Evolutionary conservation across 1,140 invertebrate genomes (phyloP).

Genomic region (Zophobas atratus): DNA sequence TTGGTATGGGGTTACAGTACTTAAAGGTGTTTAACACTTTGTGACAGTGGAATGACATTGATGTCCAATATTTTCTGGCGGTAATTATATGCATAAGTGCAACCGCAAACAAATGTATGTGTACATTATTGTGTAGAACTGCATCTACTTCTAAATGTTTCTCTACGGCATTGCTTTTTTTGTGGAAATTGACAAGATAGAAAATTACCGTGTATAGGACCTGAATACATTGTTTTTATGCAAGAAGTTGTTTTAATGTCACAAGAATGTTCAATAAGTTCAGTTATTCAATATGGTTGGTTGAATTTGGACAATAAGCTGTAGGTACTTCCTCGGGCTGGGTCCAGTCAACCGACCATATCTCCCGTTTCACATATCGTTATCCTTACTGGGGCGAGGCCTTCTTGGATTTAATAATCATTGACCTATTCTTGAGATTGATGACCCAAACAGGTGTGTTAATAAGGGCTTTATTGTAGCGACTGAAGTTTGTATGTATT

Average conservation of each 20-base stretch:
- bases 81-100: no score
- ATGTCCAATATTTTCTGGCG: no score
- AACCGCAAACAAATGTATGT: neutral
- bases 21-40: no score
- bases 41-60: no score
- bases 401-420: slow-evolving; percentile 1
- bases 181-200: neutral
- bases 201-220: slow-evolving; percentile 2
- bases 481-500: neutral
- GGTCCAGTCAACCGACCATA: slow-evolving; percentile 31
- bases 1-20: neutral
- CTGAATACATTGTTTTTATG: slow-evolving; percentile 5
- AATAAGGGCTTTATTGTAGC: neutral
- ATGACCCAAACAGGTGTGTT: slow-evolving; percentile 4
- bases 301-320: slow-evolving; percentile 24
- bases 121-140: slow-evolving; percentile 3
- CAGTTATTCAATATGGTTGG: slow-evolving; percentile 27
- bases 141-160: slow-evolving; percentile 4
- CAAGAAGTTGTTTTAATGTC: slow-evolving; percentile 13
- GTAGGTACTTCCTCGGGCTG: slow-evolving; percentile 40
- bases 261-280: slow-evolving; percentile 35
- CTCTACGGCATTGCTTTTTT: neutral
- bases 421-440: slow-evolving; percentile 12
- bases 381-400: slow-evolving; percentile 25
- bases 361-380: slow-evolving; percentile 42